phyloP scores from a whole-genome alignment of 2,797 vertebrate species.

The Adelosebastes latens region DNA sequence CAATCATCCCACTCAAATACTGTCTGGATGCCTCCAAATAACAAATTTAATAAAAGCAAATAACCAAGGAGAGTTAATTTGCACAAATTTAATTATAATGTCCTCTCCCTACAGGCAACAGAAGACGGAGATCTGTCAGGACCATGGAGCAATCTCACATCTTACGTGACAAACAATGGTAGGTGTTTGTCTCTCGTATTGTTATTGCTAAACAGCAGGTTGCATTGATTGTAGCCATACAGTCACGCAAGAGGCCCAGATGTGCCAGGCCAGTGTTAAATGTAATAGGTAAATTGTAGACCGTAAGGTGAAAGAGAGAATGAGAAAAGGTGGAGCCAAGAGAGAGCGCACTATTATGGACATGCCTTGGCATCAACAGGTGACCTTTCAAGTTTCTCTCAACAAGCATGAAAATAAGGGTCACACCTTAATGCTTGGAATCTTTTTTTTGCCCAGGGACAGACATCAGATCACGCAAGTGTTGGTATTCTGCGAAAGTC shows the following conservation, averaged over 20 bases:
- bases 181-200: not conserved
- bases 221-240: not conserved
- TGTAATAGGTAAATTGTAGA: not conserved
- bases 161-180: conserved; percentile 41
- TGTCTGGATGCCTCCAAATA: not conserved
- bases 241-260: too few relatives aligned
- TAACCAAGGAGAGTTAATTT: not conserved
- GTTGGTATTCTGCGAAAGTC: rapidly evolving
- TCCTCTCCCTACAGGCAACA: conserved; percentile 38
- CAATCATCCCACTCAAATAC: not conserved
- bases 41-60: not conserved
- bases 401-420: rapidly evolving
- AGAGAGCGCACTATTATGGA: not conserved
- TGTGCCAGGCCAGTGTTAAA: too few relatives aligned
- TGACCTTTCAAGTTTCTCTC: not conserved
- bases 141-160: conserved; percentile 56
- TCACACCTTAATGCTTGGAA: not conserved
- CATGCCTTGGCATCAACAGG: not conserved
- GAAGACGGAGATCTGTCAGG: conserved; percentile 26
- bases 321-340: not conserved
- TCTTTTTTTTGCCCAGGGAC: not conserved
- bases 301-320: not conserved
- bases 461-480: not conserved
- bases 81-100: not conserved
- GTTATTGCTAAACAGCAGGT: not conserved